Conservation (phyloP, 2,888 invertebrate genomes). For the Meiosimyza platycephala region DNA sequence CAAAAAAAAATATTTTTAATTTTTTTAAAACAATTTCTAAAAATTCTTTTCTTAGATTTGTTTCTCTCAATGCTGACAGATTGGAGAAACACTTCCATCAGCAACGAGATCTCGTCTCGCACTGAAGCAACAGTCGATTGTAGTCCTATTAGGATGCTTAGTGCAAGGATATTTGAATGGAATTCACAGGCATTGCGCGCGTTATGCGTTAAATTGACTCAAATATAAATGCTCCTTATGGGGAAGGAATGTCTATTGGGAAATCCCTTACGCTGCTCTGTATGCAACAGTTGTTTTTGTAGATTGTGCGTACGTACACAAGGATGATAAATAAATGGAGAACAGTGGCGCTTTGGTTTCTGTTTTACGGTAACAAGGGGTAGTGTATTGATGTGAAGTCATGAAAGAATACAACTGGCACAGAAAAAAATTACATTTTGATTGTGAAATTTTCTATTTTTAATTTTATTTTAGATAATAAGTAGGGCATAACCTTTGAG, state of each 20-base stretch:
- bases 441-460: too few species aligned
- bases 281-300: neutral
- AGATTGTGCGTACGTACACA: neutral
- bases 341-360: neutral
- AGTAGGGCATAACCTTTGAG: too few species aligned
- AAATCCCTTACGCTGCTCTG: neutral
- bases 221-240: slow-evolving; percentile 9
- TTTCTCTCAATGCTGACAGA: slow-evolving; percentile 33
- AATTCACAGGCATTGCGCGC: slow-evolving; percentile 2
- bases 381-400: too few species aligned
- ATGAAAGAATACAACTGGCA: too few species aligned
- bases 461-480: too few species aligned
- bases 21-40: slow-evolving; percentile 24
- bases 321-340: neutral
- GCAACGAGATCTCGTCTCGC: slow-evolving; percentile 68
- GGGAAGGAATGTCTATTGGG: neutral
- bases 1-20: slow-evolving; percentile 21
- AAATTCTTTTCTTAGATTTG: slow-evolving; percentile 12
- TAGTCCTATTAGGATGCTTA: slow-evolving; percentile 49
- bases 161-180: slow-evolving; percentile 48
- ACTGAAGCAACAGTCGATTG: slow-evolving; percentile 62
- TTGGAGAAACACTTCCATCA: slow-evolving; percentile 65
- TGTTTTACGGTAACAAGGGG: too few species aligned
- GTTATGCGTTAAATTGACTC: slow-evolving; percentile 9
- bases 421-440: too few species aligned